A percentile compares a stretch with the other conserved stretches of the same genome.
Evolutionary conservation across 64 coral and sea anemone genomes (phyloP).

Genomic region (Actinia equina): DNA sequence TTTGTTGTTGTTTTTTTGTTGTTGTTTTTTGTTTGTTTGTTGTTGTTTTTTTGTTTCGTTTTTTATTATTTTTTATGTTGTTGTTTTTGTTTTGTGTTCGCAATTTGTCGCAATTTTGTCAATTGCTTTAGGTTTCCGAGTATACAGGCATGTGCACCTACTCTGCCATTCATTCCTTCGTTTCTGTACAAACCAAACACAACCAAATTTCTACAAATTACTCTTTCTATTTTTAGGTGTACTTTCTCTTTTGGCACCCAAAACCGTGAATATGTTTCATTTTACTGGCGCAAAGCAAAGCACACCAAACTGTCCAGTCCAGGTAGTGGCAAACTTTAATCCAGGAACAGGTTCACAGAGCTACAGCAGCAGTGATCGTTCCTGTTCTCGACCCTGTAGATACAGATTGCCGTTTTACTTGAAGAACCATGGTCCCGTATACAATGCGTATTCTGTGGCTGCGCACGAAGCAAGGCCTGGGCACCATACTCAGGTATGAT

Average conservation of each 20-base stretch:
- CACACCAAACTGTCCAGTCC: constrained; percentile 82
- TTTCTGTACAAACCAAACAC: too few relatives aligned
- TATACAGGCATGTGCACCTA: too few relatives aligned
- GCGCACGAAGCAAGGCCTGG: constrained; percentile 94
- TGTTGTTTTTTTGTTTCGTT: too few relatives aligned
- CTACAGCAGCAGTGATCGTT: constrained; percentile 30
- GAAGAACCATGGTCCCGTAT: constrained; percentile 87
- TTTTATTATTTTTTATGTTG: too few relatives aligned
- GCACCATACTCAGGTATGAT: constrained; percentile 91
- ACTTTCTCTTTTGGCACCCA: constrained; percentile 59
- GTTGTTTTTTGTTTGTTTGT: too few relatives aligned
- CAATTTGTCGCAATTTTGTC: too few relatives aligned
- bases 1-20: too few relatives aligned
- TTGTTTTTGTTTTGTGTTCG: background rate
- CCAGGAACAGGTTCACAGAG: constrained; percentile 88
- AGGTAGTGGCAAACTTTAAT: constrained; percentile 90
- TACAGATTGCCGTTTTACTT: constrained; percentile 89
- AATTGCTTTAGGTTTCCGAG: too few relatives aligned
- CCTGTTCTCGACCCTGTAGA: constrained; percentile 33
- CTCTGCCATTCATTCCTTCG: too few relatives aligned
- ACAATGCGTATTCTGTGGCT: constrained; percentile 90
- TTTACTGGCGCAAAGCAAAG: constrained; percentile 74
- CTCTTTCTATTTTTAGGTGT: constrained; percentile 37
- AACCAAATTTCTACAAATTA: background rate
- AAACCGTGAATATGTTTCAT: constrained; percentile 75